A percentile compares a stretch with the other conserved stretches of the same genome.
Conservation (phyloP, 2,113 vertebrate genomes). For the Ploceus nigricollis region DNA sequence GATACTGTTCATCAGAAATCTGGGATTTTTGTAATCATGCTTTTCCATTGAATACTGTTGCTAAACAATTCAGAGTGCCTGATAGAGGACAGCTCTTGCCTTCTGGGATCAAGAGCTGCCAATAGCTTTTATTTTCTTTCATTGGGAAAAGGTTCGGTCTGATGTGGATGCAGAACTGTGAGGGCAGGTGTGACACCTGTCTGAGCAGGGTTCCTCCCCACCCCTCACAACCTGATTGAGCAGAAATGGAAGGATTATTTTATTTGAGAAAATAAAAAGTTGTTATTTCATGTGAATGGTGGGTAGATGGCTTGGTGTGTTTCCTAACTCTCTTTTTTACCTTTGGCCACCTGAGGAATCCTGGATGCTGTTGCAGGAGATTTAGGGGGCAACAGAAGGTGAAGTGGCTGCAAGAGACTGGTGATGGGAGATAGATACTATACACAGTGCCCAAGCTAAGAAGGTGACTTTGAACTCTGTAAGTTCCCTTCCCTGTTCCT, state of each 20-base stretch:
- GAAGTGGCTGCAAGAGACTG: background rate
- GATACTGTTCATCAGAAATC: background rate
- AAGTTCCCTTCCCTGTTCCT: background rate
- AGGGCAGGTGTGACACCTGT: background rate
- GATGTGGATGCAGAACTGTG: background rate
- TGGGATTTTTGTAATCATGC: constrained; percentile 24
- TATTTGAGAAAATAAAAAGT: constrained; percentile 60
- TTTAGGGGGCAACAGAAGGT: background rate
- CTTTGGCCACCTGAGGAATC: background rate
- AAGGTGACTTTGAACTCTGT: constrained; percentile 39
- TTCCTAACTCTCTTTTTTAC: background rate
- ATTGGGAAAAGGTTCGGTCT: background rate
- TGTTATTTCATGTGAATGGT: constrained; percentile 19
- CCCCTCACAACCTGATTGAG: background rate
- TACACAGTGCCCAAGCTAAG: background rate
- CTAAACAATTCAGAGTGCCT: constrained; percentile 44
- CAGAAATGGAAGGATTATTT: constrained; percentile 55
- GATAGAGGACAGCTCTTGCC: constrained; percentile 35
- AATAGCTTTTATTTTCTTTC: constrained; percentile 54
- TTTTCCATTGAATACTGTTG: background rate
- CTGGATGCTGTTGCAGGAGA: background rate
- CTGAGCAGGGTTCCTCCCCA: background rate
- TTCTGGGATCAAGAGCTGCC: constrained; percentile 21
- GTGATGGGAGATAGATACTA: background rate
- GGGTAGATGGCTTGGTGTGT: background rate